Evolutionary conservation across 2,113 vertebrate species (phyloP).

Genomic region (Mohoua ochrocephala): DNA sequence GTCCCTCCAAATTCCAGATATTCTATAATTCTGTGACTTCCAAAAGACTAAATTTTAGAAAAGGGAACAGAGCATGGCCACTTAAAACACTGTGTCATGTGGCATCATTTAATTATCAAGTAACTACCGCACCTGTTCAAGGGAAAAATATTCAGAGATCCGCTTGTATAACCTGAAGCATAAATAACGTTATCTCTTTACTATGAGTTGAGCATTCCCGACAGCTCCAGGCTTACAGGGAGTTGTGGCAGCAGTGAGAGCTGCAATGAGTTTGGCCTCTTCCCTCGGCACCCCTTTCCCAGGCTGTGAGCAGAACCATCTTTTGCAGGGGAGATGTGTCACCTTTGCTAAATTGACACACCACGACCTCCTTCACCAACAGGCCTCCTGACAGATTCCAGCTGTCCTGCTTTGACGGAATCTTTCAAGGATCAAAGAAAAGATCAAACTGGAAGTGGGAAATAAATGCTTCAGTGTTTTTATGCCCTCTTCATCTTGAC

Average conservation of each 20-base stretch:
- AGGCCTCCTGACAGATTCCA: not conserved
- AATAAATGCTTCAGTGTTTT: not conserved
- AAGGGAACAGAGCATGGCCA: not conserved
- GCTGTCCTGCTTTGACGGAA: not conserved
- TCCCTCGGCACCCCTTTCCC: not conserved
- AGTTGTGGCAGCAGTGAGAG: not conserved
- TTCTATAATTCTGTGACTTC: not conserved
- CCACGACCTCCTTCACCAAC: not conserved
- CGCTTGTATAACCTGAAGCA: not conserved
- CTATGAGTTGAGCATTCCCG: not conserved
- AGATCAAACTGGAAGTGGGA: not conserved
- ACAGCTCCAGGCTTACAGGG: not conserved
- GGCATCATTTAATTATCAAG: not conserved
- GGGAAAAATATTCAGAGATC: not conserved
- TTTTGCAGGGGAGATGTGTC: not conserved
- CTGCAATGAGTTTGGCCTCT: not conserved
- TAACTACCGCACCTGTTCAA: not conserved
- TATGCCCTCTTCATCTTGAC: not conserved
- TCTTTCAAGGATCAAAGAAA: constrained; percentile 9
- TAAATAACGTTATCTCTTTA: not conserved
- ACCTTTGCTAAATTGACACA: not conserved
- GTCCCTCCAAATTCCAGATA: not conserved
- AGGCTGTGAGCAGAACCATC: not conserved
- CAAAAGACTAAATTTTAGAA: not conserved
- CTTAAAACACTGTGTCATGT: not conserved